A percentile compares a stretch with the other conserved stretches of the same genome.
Conservation (phyloP, 1,140 invertebrate species). For the Drosophila persimilis region DNA sequence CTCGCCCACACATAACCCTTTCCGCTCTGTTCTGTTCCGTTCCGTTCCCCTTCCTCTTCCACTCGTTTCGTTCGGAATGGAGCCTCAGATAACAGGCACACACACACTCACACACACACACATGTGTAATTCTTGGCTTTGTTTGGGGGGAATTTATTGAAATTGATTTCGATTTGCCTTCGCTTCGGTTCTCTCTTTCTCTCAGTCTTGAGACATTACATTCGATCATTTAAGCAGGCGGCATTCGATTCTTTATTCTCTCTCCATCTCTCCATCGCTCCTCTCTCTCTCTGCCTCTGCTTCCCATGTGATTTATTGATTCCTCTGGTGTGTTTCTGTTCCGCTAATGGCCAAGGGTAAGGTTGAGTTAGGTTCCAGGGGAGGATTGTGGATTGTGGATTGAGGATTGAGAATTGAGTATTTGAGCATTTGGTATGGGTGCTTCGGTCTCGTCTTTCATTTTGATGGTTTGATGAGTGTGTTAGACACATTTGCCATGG, state of each 20-base stretch:
- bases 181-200: not conserved
- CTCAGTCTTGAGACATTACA: slow-evolving; percentile 46
- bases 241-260: slow-evolving; percentile 20
- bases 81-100: slow-evolving; percentile 53
- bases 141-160: slow-evolving; percentile 58
- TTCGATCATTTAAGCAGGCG: slow-evolving; percentile 52
- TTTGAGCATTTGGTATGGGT: slow-evolving; percentile 19
- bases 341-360: slow-evolving; percentile 54
- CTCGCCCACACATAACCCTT: not conserved
- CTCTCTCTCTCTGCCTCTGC: slow-evolving; percentile 43
- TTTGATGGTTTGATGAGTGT: slow-evolving; percentile 57
- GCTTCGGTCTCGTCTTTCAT: slow-evolving; percentile 32
- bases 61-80: not conserved
- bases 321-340: slow-evolving; percentile 50
- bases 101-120: slow-evolving; percentile 24
- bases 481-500: slow-evolving; percentile 61
- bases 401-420: not conserved
- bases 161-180: slow-evolving; percentile 38
- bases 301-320: slow-evolving; percentile 76
- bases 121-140: slow-evolving; percentile 59
- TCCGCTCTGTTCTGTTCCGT: too few species aligned
- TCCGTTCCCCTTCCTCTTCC: not conserved
- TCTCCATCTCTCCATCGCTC: not conserved
- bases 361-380: slow-evolving; percentile 58
- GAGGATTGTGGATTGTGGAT: slow-evolving; percentile 13